A percentile compares a stretch with the other conserved stretches of the same genome.
Conservation (phyloP, 2,888 invertebrate genomes). For the Caenorhabditis japonica region DNA sequence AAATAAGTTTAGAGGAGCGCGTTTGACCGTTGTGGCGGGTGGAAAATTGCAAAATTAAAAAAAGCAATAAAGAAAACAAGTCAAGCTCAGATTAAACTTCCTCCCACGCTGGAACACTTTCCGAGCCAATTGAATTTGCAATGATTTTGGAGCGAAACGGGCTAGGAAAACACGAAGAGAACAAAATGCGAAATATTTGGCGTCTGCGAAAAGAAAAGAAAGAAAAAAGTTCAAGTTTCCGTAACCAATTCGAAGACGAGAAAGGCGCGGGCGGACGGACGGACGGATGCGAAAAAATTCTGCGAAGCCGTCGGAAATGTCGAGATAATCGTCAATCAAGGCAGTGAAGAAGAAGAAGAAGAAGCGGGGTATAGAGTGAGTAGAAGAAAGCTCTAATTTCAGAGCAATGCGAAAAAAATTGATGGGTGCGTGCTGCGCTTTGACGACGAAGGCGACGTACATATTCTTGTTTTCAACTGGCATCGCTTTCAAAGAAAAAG, state of each 20-base stretch:
- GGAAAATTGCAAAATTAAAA: too few species aligned
- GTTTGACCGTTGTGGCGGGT: too few species aligned
- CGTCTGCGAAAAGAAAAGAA: conserved; percentile 24
- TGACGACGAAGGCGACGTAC: neutral
- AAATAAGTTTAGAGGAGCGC: too few species aligned
- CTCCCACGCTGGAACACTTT: conserved; percentile 43
- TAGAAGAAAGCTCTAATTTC: conserved; percentile 42
- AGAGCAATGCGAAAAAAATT: conserved; percentile 29
- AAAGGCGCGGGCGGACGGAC: neutral
- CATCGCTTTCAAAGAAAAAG: conserved; percentile 1
- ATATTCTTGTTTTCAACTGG: conserved; percentile 29
- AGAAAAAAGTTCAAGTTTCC: conserved; percentile 42
- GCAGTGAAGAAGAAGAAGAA: conserved; percentile 15
- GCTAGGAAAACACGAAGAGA: conserved; percentile 14
- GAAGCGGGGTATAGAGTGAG: conserved; percentile 3
- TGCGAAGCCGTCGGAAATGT: conserved; percentile 43
- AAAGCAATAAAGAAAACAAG: neutral
- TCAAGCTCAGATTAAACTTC: neutral
- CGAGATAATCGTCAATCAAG: conserved; percentile 51
- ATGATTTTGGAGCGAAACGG: conserved; percentile 37
- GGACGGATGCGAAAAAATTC: conserved; percentile 8
- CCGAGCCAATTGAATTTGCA: conserved; percentile 49
- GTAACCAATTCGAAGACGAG: conserved; percentile 35
- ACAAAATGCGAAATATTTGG: conserved; percentile 14
- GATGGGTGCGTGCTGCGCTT: conserved; percentile 20